Conservation (phyloP, 2,888 invertebrate species). For the Lottia scabra region DNA sequence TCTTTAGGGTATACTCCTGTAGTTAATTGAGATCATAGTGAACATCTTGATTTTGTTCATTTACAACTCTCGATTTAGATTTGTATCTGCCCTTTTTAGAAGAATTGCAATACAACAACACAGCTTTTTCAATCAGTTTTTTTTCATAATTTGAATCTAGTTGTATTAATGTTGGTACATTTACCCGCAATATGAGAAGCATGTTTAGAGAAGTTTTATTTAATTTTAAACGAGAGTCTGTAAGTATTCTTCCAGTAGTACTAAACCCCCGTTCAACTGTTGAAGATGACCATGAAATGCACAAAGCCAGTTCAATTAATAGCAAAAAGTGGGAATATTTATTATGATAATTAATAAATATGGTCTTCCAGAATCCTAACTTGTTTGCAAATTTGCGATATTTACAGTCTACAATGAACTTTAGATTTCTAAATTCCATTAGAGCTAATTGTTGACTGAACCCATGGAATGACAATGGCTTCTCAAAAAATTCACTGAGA, state of each 20-base stretch:
- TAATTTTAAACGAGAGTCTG: not conserved
- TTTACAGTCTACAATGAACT: not conserved
- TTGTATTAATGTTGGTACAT: not conserved
- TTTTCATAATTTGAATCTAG: not conserved
- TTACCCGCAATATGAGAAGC: not conserved
- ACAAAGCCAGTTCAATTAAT: not conserved
- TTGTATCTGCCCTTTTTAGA: not conserved
- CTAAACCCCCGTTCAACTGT: not conserved
- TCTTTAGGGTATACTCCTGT: too few species aligned
- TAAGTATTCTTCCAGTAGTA: too few species aligned
- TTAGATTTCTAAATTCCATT: not conserved
- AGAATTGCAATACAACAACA: not conserved
- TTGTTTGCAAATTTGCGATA: not conserved
- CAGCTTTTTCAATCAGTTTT: not conserved
- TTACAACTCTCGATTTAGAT: too few species aligned
- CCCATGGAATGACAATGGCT: not conserved
- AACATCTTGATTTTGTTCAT: too few species aligned
- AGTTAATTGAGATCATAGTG: too few species aligned
- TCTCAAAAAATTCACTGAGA: not conserved
- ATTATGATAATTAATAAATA: not conserved
- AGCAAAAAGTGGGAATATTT: not conserved
- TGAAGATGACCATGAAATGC: not conserved
- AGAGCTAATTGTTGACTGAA: too few species aligned
- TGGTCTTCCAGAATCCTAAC: not conserved
- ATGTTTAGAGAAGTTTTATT: not conserved